Base-by-base conservation (phyloP, 2,113 vertebrate genomes). In the Andinoacara biseriatus region DNA sequence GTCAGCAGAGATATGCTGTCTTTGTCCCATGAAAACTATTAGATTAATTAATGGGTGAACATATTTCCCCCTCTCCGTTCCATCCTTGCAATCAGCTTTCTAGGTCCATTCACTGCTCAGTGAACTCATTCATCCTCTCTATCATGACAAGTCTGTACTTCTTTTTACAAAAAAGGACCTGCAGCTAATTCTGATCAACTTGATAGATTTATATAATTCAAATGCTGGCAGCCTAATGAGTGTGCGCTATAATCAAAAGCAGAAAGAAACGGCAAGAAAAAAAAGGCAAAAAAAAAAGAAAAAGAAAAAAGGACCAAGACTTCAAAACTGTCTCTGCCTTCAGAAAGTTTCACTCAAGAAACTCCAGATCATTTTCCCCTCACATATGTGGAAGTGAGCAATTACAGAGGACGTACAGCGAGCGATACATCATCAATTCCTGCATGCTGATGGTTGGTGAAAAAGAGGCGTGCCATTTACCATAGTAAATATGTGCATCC, bases 1-100 rank as follows among this genome's bases (percentile, higher is more conserved):
- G 86, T 72, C 88, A 74, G 91, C 82, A 74, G 82, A 88, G 86
- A 91, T 94, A 91, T 86, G 83, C 90, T 79, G 86, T 90, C 90
- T 92, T 90, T 93, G 91, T 92, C 91, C 87, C 87, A 80, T 91
- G 87, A 92, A 93, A 92, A 93, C 90, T 87, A 94, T 94, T 94
- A 93, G 82, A 90, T 91, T 92, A 95, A 95, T 94, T 91, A 95
- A 94, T 93, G 91, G 89, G 59, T 63, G 90, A 92, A 91, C 91
- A 93, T 89, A 92, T 93, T 93, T 88, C 80, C 83, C 77, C 74
- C 78, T 86, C 84, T 91, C 80, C 76, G 59, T 81, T 89, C 67
- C 84, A 81, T 91, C 80, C 84, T 49, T 6, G 77, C 92, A 85
- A 85, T 93, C 89, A 88, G 89, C 90, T 91, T 80, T 69, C 82